Evolutionary conservation across 2,113 vertebrate genomes (phyloP), one percentile per base, ranked within the genome.

Genomic region (Psephotus haematonotus): DNA sequence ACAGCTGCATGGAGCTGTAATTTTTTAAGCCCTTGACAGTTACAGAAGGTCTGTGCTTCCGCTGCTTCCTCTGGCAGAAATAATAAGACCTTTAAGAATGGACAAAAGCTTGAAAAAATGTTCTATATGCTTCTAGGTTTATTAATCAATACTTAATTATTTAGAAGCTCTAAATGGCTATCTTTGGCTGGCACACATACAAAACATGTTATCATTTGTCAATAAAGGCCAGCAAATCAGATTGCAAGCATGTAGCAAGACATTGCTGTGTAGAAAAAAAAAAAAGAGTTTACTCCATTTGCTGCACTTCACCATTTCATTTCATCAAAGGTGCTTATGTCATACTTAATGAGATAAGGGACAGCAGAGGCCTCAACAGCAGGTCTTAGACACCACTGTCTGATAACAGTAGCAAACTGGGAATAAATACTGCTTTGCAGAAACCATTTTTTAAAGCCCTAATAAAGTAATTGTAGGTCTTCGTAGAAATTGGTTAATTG

Each of bases 121-220:
- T 43, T 67, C 72, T 50, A 68, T 91, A 91, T 92, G 55, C 91
- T 96, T 84, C 69, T 82, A 84, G 82, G 88, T 63, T 97, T 97
- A 97, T 97, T 97, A 97, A 97, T 97, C 97, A 98, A 98, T 98
- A 97, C 69, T 95, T 97, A 98, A 98, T 98, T 98, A 98, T 98
- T 98, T 97, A 95, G 94, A 96, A 95, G 90, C 91, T 97, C 55
- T 97, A 98, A 98, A 98, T 96, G 86, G 94, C 90, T 97, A 91
- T 96, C 95, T 95, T 93, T 71, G 55, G 69, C 68, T 97, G 94
- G 92, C 93, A 96, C 27, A 25, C 10, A 1, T 72, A 97, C 91
- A 97, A 96, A 95, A 88, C 92, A 82, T 84, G 89, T 94, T 97
- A 97, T 93, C 72, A 82, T 82, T 93, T 95, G 92, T 93, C 97